These are phyloP conservation scores for Chaetodon trifascialis DNA, from an alignment of 2,113 vertebrate species.

Conservation along the genomic window DNA sequence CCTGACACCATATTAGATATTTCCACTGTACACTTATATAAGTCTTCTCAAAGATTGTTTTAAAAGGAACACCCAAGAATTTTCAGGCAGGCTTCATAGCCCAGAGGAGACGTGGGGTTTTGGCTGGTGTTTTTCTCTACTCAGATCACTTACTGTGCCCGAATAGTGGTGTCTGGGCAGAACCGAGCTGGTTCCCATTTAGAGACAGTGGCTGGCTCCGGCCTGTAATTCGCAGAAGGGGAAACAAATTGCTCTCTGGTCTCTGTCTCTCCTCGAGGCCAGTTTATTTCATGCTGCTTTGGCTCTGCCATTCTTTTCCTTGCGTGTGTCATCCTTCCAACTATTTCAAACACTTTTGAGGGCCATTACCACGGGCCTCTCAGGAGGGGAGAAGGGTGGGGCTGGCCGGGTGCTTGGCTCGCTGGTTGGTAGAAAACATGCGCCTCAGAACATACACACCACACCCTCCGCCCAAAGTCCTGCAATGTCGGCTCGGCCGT, in stretches of 20 bases:
- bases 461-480: conserved; percentile 24
- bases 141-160: conserved; percentile 72
- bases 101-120: conserved; percentile 73
- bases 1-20: conserved; percentile 69
- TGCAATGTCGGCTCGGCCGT: conserved; percentile 13
- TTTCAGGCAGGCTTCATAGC: conserved; percentile 51
- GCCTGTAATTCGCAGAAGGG: conserved; percentile 72
- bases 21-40: conserved; percentile 67
- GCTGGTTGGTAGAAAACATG: conserved; percentile 52
- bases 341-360: conserved; percentile 72
- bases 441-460: conserved; percentile 35
- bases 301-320: conserved; percentile 62
- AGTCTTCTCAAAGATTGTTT: conserved; percentile 63
- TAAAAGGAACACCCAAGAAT: conserved; percentile 74
- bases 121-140: conserved; percentile 61
- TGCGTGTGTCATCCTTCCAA: conserved; percentile 71
- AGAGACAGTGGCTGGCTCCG: conserved; percentile 75
- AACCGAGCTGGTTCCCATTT: conserved; percentile 74
- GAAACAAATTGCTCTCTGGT: conserved; percentile 80
- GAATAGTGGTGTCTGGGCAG: conserved; percentile 73
- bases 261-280: conserved; percentile 70
- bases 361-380: conserved; percentile 63
- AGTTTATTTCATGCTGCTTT: conserved; percentile 73
- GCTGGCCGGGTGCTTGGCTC: conserved; percentile 37
- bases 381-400: conserved; percentile 55